Evolutionary conservation across 2,113 vertebrate genomes (phyloP).

Genomic region (Nymphicus hollandicus): DNA sequence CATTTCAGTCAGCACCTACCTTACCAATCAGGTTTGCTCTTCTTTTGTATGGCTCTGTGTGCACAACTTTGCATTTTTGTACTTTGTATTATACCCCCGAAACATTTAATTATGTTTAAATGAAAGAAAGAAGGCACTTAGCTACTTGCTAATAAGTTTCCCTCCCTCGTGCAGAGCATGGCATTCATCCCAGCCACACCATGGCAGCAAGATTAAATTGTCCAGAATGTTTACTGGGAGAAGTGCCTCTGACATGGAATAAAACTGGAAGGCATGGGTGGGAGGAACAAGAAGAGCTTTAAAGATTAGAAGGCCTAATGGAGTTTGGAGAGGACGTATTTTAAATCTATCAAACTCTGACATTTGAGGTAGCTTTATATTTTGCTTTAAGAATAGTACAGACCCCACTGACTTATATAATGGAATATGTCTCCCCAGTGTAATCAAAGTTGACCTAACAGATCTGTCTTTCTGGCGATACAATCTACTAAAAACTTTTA

Average conservation of each 20-base stretch:
- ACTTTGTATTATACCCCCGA: background rate
- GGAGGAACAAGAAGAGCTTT: background rate
- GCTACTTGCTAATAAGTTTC: accelerated
- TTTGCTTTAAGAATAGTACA: conserved; percentile 4
- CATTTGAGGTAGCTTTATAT: conserved; percentile 14
- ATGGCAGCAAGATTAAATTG: background rate
- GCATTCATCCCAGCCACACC: background rate
- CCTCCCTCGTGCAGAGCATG: background rate
- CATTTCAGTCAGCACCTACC: background rate
- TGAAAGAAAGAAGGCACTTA: background rate
- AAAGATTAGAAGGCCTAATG: background rate
- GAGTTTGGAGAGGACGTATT: background rate
- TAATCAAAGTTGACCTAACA: conserved; percentile 37
- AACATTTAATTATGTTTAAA: background rate
- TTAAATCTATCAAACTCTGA: conserved; percentile 19
- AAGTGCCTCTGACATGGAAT: background rate
- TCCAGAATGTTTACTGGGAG: background rate
- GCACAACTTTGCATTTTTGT: accelerated
- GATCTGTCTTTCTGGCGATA: background rate
- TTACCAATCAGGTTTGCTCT: background rate
- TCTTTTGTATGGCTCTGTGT: accelerated
- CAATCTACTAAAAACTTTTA: background rate
- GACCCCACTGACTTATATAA: background rate
- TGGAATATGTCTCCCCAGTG: background rate
- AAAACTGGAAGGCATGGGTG: background rate